Base-by-base conservation (phyloP, 2,113 vertebrate species). In the Sorex araneus region DNA sequence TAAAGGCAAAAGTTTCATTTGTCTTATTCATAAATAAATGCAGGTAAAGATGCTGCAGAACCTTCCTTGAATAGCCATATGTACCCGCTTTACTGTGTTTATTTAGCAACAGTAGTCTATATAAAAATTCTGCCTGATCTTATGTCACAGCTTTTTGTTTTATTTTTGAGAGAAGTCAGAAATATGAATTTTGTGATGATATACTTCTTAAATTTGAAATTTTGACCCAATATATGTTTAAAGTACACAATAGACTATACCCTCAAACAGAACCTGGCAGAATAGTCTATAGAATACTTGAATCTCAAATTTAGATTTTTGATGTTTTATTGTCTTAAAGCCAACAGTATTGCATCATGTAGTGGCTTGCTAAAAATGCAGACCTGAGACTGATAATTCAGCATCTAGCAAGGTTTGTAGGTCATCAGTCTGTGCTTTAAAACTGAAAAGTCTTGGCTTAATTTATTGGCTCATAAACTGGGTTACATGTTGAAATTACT, bases 401-500 rank as follows among this genome's bases (percentile, higher is more conserved):
- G 9, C 50, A 16, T 82, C 75, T 70, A 84, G 84, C 18, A 54
- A 34, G 15, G n/a, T 84, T 10, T 12, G 18, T 28, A 6, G 27
- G 43, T 63, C 16, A 60, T 92, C 32, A 64, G 47, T 78, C 36
- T 15, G 12, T 25, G 75, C 12, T 25, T 60, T 36, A 54, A 89
- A 75, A 80, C n/a, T 13, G 16, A 88, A n/a, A 89, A 9, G n/a
- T 30, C 34, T 18, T 77, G n/a, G 54, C 3, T 89, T 71, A 13
- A 43, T 91, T 79, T 6, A 54, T 77, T 90, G 75, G 71, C 34
- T 75, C 75, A 66, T 47, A 89, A 76, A 90, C 34, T 66, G 43
- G 32, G 8, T 32, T 91, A 28, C 4, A 3, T 47, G 32, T 15
- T 43, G 21, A 86, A 73, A 82, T 85, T 28, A 74, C 66, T 47